Conservation (phyloP, 2,888 invertebrate species). For the Eilema depressum region DNA sequence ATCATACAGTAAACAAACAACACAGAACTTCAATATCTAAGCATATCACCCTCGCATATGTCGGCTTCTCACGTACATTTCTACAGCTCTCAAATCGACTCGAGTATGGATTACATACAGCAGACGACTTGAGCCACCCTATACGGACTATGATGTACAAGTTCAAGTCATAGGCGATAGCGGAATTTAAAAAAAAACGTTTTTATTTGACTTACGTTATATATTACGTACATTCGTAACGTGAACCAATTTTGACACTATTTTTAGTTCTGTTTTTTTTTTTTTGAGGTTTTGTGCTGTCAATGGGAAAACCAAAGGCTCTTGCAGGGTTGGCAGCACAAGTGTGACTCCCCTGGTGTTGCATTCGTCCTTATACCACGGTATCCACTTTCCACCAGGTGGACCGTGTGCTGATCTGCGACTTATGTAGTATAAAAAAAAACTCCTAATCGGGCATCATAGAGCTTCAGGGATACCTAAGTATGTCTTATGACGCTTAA, state of each 20-base stretch:
- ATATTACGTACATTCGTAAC: too few relatives aligned
- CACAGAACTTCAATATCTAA: slow-evolving; percentile 59
- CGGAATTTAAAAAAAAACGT: background rate
- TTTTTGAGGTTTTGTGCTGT: too few relatives aligned
- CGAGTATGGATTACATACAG: slow-evolving; percentile 79
- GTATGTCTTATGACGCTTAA: background rate
- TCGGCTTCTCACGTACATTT: slow-evolving; percentile 72
- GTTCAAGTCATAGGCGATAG: slow-evolving; percentile 44
- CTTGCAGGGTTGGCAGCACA: too few relatives aligned
- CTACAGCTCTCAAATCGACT: slow-evolving; percentile 78
- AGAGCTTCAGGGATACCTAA: too few relatives aligned
- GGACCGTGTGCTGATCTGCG: too few relatives aligned
- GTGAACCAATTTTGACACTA: background rate
- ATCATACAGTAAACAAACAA: slow-evolving; percentile 45
- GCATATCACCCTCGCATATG: slow-evolving; percentile 45
- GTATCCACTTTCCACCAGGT: too few relatives aligned
- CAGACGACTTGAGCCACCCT: slow-evolving; percentile 74
- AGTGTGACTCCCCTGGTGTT: too few relatives aligned
- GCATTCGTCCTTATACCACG: too few relatives aligned
- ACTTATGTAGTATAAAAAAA: too few relatives aligned
- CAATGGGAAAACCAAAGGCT: too few relatives aligned
- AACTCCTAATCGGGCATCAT: too few relatives aligned
- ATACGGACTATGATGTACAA: slow-evolving; percentile 51
- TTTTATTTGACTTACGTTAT: background rate
- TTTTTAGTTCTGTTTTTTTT: background rate